Base-by-base conservation (phyloP, 2,797 vertebrate species). In the Podarcis lilfordi region DNA sequence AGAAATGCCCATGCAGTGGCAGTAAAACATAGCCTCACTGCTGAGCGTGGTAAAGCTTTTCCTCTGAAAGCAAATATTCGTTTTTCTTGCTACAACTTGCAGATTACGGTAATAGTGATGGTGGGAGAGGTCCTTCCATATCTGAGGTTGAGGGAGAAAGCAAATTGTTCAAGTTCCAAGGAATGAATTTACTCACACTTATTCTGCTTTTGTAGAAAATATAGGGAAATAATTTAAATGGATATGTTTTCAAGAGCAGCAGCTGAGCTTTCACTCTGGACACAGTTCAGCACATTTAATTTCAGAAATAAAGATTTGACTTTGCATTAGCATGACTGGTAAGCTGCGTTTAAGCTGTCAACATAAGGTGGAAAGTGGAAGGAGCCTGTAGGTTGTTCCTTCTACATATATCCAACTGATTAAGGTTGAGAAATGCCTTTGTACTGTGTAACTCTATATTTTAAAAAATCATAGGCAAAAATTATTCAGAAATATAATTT, bases 221-320 rank as follows among this genome's bases (percentile, higher is more conserved):
- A 79, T n/a, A 79, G 43, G 43, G 9, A 69, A 79, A 45, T 19
- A 37, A 17, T 13, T 15, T n/a, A 86, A 71, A 37, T 69, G n/a
- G 45, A 86, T 80, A 37, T 55, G n/a, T 17, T 66, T 78, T 29
- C 64, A 27, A 43, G 25, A 50, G 23, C 66, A 86, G 61, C 29
- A 64, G 25, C 27, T n/a, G 35, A 66, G 59, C 84, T 77, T 66
- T 77, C 59, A 77, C 29, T 78, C 19, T 68, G 75, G 74, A 86
- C 75, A 68, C 84, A 85, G 59, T 78, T 77, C 74, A n/a, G 59
- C 59, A 32, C 9, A 68, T 66, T 86, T 66, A 86, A 86, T 68
- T 86, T 86, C 64, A 69, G n/a, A 66, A 79, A 79, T 69, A 79
- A 55, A 79, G 21, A 86, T 69, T 79, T 79, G n/a, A 86, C 69